Evolutionary conservation across 2,888 invertebrate species (phyloP).

Genomic region (Parnassius apollo): DNA sequence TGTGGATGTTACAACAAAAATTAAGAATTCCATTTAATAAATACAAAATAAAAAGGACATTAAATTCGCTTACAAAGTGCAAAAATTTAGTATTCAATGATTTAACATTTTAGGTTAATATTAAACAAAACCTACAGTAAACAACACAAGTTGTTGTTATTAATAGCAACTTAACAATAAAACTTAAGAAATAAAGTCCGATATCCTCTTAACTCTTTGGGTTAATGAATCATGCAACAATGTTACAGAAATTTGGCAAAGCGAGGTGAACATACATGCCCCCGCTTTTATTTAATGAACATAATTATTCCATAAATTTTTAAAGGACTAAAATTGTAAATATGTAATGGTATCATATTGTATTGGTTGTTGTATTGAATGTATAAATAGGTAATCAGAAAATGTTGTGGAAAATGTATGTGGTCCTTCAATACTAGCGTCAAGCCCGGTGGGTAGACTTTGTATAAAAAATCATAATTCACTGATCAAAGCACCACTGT

Average conservation of each 20-base stretch:
- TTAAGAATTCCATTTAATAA: no score
- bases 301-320: conserved; percentile 42
- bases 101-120: background rate
- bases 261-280: conserved; percentile 50
- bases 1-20: no score
- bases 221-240: conserved; percentile 60
- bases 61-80: background rate
- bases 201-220: conserved; percentile 69
- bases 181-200: conserved; percentile 61
- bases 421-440: conserved; percentile 29
- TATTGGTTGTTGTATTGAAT: no score
- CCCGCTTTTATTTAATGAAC: conserved; percentile 51
- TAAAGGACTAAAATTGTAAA: conserved; percentile 36
- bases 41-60: no score
- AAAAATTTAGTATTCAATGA: background rate
- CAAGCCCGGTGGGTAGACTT: conserved; percentile 40
- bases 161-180: conserved; percentile 32
- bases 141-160: background rate
- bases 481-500: conserved; percentile 27
- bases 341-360: conserved; percentile 43
- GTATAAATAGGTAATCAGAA: conserved; percentile 41
- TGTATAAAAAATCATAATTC: conserved; percentile 34
- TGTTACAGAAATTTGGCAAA: conserved; percentile 65
- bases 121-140: background rate
- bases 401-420: conserved; percentile 49